phyloP scores from a whole-genome alignment of 2,888 invertebrate genomes.

The Chrysolina haemoptera region DNA sequence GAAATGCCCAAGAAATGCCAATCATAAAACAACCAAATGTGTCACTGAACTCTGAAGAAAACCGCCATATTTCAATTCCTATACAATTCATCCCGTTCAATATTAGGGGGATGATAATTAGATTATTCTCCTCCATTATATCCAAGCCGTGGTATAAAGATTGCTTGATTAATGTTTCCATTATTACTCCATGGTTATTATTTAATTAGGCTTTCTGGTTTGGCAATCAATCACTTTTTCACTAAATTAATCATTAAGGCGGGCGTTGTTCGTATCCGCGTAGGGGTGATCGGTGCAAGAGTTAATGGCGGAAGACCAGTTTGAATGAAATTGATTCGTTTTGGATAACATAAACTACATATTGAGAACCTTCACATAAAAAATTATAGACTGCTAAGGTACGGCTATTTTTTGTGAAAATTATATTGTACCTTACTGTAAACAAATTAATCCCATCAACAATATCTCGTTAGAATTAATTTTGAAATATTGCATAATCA shows the following conservation, averaged over 20 bases:
- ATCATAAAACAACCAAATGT: not conserved
- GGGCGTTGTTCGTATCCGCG: not conserved
- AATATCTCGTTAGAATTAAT: too few species aligned
- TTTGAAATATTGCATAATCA: too few species aligned
- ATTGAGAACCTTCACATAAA: too few species aligned
- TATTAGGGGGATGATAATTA: slow-evolving; percentile 30
- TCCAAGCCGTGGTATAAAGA: slow-evolving; percentile 30
- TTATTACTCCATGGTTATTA: slow-evolving; percentile 44
- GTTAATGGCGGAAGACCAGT: not conserved
- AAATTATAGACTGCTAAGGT: too few species aligned
- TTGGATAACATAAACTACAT: too few species aligned
- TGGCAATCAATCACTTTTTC: slow-evolving; percentile 48
- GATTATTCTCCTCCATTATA: slow-evolving; percentile 32
- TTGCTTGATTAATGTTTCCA: slow-evolving; percentile 47
- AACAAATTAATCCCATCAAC: too few species aligned
- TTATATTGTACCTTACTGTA: too few species aligned
- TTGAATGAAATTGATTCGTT: too few species aligned
- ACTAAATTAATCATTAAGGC: slow-evolving; percentile 34
- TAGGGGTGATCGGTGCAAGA: not conserved
- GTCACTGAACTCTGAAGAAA: not conserved
- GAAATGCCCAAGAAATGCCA: too few species aligned
- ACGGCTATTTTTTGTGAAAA: too few species aligned
- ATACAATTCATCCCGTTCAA: slow-evolving; percentile 1
- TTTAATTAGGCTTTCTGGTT: slow-evolving; percentile 45
- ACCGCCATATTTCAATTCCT: not conserved